These are phyloP conservation scores for Drosophila sp. DNA, from an alignment of 1,140 invertebrate species.

Conservation along the genomic window DNA sequence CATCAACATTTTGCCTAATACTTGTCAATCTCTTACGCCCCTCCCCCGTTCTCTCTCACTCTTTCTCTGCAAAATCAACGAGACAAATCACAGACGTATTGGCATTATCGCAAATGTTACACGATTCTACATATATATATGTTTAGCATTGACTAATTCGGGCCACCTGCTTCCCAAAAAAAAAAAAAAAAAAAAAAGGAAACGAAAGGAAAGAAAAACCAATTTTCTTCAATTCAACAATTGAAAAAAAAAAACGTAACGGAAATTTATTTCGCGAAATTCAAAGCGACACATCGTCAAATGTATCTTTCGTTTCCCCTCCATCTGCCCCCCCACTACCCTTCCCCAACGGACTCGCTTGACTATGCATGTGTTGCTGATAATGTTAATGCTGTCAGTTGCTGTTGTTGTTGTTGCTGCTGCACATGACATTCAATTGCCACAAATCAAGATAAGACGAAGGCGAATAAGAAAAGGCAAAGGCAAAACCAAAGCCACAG, in stretches of 20 bases:
- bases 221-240: constrained; percentile 8
- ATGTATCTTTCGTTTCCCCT: not conserved
- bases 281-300: constrained; percentile 12
- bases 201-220: not conserved
- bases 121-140: not conserved
- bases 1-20: not conserved
- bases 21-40: not conserved
- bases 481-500: constrained; percentile 8
- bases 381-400: constrained; percentile 62
- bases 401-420: constrained; percentile 46
- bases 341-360: not conserved
- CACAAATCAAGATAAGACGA: constrained; percentile 36
- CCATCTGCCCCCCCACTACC: not conserved
- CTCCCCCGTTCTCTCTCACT: not conserved
- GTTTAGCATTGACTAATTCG: not conserved
- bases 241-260: constrained; percentile 9
- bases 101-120: constrained; percentile 5
- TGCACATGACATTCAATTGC: constrained; percentile 62
- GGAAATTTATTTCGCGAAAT: constrained; percentile 12
- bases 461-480: constrained; percentile 7
- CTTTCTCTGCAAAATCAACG: not conserved
- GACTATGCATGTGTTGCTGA: constrained; percentile 22
- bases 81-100: constrained; percentile 9
- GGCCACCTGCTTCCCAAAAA: constrained; percentile 1
- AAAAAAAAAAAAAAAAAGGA: not conserved